Base-by-base conservation (phyloP, 2,888 invertebrate species). In the Macrosiphum euphorbiae region DNA sequence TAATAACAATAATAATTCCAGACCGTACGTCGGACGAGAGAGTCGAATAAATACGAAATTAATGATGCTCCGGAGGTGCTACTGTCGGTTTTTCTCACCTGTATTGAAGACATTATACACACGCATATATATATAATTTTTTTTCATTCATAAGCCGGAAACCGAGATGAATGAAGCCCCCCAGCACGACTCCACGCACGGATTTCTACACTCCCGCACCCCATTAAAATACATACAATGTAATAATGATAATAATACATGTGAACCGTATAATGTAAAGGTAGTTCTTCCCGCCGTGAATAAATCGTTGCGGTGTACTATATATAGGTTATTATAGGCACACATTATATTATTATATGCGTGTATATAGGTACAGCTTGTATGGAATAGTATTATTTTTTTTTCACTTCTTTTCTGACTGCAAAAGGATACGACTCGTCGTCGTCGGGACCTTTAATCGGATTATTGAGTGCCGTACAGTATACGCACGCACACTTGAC, bases 31-130 rank as follows among this genome's bases (percentile, higher is more conserved):
- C 88, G 86, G 84, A 93, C 90, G 90, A 90, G 93, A 90, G 93
- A 94, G 90, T 67, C 47, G 67, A 94, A 94, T 94, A 94, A 94
- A 94, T 94, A 90, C 84, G 93, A 94, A 94, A 94, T 94, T 94
- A 94, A 94, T 94, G 93, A 94, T 94, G 90, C 89, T 93, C 87
- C 67, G 93, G 61, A 86, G 89, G 84, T 90, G 93, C 93, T 94
- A 94, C 93, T 58, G 93, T 94, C 93, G 93, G 93, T 84, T 90
- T 85, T 94, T 94, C 93, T 94, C 93, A 94, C 93, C 93, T 94
- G 90, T 94, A 94, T 86, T 44, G 90, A 94, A 90, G 93, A 94
- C 92, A 52, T 91, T 85, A 85, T 91, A 85, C 16, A 44, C 55
- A 52, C 52, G 55, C 20, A 41, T 41, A 52, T 50, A 91, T 85